Base-by-base conservation (phyloP, 1,140 invertebrate species). In the Meteorus sp. region DNA sequence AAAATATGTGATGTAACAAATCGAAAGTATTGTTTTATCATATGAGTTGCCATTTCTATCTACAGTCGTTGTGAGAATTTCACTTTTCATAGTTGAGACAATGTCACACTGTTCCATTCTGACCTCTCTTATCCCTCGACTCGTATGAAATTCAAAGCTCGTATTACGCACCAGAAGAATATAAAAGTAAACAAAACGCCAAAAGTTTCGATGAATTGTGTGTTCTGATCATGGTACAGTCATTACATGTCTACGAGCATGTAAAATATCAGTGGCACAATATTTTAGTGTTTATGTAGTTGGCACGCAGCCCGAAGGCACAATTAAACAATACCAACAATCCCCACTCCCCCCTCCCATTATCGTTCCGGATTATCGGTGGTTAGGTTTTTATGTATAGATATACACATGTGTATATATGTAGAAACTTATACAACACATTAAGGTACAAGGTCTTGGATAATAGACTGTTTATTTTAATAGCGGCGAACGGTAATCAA, bases 401-500 rank as follows among this genome's bases (percentile, higher is more conserved):
- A 43, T 47, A 48, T n/a, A n/a, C n/a, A n/a, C n/a, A n/a, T n/a
- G n/a, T n/a, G n/a, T n/a, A n/a, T n/a, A n/a, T n/a, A n/a, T n/a
- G n/a, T n/a, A n/a, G n/a, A n/a, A n/a, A n/a, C n/a, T n/a, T n/a
- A 59, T 63, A 69, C 67, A 71, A 69, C 65, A 71, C 54, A 71
- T 73, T 74, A 73, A 63, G 35, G 56, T 44, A 11, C 54, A 52
- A 58, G 55, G 59, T 57, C 56, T 43, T 51, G 50, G 55, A 72
- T 71, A 73, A 75, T 72, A 54, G 71, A 62, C 57, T 77, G 69
- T 77, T 77, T 75, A 75, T 73, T 74, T 77, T 71, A 72, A 70
- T 69, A 72, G 67, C 39, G 64, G 60, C 58, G 35, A 68, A 68
- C 66, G 65, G 61, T 60, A 48, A 60, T 64, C 19, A 43, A 48